These are phyloP conservation scores for Camponotus floridanus DNA, from an alignment of 1,140 invertebrate genomes.

Conservation along the genomic window DNA sequence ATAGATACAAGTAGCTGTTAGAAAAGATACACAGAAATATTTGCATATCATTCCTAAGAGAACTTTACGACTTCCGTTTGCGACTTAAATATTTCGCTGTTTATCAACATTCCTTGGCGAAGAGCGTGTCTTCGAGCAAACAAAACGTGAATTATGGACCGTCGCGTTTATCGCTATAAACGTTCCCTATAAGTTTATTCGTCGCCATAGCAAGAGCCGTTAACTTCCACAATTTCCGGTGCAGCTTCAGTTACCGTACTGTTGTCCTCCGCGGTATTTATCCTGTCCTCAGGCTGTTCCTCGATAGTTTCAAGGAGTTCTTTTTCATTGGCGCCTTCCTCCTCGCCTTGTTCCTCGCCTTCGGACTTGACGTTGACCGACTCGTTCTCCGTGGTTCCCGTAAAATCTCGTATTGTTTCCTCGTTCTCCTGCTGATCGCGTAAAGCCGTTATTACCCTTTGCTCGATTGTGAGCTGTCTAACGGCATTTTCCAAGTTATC, in stretches of 20 bases:
- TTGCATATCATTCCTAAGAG: background rate
- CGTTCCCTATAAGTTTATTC: slow-evolving; percentile 63
- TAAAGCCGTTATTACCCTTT: slow-evolving; percentile 78
- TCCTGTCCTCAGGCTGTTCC: slow-evolving; percentile 71
- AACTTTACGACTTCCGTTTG: slow-evolving; percentile 5
- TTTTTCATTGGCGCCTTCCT: slow-evolving; percentile 63
- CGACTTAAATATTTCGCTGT: slow-evolving; percentile 18
- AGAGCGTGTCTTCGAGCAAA: slow-evolving; percentile 64
- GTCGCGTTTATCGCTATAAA: slow-evolving; percentile 59
- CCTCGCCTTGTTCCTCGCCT: slow-evolving; percentile 55
- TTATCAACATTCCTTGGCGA: background rate
- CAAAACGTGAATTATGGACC: slow-evolving; percentile 67
- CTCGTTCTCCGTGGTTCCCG: slow-evolving; percentile 56
- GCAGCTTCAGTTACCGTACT: background rate
- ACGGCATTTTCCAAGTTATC: slow-evolving; percentile 82
- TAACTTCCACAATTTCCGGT: slow-evolving; percentile 57
- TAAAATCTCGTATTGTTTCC: slow-evolving; percentile 67
- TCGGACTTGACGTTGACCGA: slow-evolving; percentile 59
- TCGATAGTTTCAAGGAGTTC: slow-evolving; percentile 72
- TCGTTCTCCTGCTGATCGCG: slow-evolving; percentile 71
- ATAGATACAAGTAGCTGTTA: slow-evolving; percentile 22
- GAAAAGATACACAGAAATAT: background rate
- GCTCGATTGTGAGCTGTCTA: slow-evolving; percentile 79
- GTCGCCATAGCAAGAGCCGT: slow-evolving; percentile 47
- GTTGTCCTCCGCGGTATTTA: slow-evolving; percentile 46